phyloP scores from a whole-genome alignment of 2,113 vertebrate genomes.

The Sturnira hondurensis region DNA sequence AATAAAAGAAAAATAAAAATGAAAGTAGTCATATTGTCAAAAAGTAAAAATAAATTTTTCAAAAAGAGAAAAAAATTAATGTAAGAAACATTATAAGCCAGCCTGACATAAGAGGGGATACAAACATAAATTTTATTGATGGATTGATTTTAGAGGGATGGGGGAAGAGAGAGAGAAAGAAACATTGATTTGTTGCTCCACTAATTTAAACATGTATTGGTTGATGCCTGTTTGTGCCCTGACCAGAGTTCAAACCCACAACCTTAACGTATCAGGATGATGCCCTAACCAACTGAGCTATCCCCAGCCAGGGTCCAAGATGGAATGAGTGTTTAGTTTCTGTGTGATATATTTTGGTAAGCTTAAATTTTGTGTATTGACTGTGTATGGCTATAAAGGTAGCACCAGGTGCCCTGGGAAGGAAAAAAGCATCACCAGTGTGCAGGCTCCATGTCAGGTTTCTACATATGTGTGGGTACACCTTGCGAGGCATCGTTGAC shows the following conservation, averaged over 20 bases:
- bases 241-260: too few relatives aligned
- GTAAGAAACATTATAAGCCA: background rate
- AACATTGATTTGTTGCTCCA: too few relatives aligned
- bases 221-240: too few relatives aligned
- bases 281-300: too few relatives aligned
- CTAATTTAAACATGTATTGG: too few relatives aligned
- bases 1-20: too few relatives aligned
- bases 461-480: too few relatives aligned
- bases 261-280: too few relatives aligned
- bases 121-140: background rate
- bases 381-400: background rate
- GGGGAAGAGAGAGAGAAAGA: too few relatives aligned
- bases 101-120: background rate
- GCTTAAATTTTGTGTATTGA: background rate
- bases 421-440: fast-evolving
- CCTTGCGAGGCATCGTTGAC: background rate
- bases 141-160: background rate
- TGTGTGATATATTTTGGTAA: background rate
- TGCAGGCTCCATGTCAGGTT: background rate
- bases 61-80: background rate
- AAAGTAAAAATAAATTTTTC: too few relatives aligned
- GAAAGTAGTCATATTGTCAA: too few relatives aligned
- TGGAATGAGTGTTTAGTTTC: background rate
- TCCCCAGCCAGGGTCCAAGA: background rate
- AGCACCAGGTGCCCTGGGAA: background rate